Evolutionary conservation across 2,888 invertebrate genomes (phyloP).

Genomic region (Drosophila putrida): DNA sequence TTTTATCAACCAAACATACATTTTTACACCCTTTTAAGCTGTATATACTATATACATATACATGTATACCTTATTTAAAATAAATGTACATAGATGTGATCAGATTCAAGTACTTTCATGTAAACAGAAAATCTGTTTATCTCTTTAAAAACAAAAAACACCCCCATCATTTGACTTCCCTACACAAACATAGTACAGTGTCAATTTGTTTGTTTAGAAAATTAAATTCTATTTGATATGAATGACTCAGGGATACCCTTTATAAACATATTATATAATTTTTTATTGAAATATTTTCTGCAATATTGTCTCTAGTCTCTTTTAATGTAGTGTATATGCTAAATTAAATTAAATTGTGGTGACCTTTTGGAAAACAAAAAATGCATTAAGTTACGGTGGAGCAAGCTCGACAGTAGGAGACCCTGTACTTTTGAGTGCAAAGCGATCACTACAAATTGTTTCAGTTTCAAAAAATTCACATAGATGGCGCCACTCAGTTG

Average conservation of each 20-base stretch:
- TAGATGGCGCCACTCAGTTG: no score
- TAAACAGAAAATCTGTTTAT: constrained; percentile 44
- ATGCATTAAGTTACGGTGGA: no score
- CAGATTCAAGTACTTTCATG: constrained; percentile 29
- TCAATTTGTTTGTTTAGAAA: constrained; percentile 23
- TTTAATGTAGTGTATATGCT: no score
- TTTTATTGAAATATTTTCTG: no score
- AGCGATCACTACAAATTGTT: no score
- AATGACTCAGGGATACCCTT: background rate
- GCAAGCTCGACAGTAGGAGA: no score
- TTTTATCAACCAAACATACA: background rate
- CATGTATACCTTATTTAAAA: background rate
- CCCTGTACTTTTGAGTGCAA: no score
- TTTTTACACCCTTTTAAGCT: background rate
- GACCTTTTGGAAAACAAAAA: no score
- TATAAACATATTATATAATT: background rate
- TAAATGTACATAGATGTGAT: constrained; percentile 1
- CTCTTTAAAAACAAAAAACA: constrained; percentile 16
- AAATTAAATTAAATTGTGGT: no score
- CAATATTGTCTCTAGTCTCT: no score
- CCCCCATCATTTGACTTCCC: constrained; percentile 30
- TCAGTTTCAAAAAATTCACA: no score
- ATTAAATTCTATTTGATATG: constrained; percentile 8
- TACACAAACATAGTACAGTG: constrained; percentile 15
- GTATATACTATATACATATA: background rate